Conservation (phyloP, 2,113 vertebrate species). For the Phoxinus phoxinus region DNA sequence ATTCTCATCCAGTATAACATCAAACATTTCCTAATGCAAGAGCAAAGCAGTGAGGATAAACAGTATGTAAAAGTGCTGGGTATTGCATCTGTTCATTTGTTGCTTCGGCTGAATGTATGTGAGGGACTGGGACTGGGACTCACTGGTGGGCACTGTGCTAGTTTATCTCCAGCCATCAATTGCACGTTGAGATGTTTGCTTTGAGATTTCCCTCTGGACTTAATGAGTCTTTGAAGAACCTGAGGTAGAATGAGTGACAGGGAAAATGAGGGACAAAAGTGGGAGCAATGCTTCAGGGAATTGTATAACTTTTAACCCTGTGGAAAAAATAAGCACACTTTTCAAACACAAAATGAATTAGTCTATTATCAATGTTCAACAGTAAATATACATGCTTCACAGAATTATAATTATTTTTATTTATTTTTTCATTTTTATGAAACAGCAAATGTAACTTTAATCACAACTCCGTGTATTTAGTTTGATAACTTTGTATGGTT, state of each 20-base stretch:
- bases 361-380: background rate
- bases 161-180: slow-evolving; percentile 97
- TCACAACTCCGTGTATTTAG: background rate
- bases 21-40: slow-evolving; percentile 87
- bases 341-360: background rate
- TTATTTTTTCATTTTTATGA: background rate
- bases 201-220: slow-evolving; percentile 95
- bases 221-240: slow-evolving; percentile 94
- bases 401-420: background rate
- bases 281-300: background rate
- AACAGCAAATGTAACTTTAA: background rate
- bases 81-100: background rate
- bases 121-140: slow-evolving; percentile 63
- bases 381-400: background rate
- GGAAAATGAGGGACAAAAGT: background rate
- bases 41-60: background rate
- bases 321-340: background rate
- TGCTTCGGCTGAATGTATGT: background rate
- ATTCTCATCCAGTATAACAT: slow-evolving; percentile 96
- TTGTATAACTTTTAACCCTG: background rate
- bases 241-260: slow-evolving; percentile 58
- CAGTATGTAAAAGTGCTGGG: background rate
- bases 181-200: slow-evolving; percentile 97
- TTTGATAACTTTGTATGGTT: background rate
- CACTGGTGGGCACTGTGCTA: slow-evolving; percentile 94